Conservation (phyloP, 2,113 vertebrate genomes). For the Brienomyrus brachyistius region DNA sequence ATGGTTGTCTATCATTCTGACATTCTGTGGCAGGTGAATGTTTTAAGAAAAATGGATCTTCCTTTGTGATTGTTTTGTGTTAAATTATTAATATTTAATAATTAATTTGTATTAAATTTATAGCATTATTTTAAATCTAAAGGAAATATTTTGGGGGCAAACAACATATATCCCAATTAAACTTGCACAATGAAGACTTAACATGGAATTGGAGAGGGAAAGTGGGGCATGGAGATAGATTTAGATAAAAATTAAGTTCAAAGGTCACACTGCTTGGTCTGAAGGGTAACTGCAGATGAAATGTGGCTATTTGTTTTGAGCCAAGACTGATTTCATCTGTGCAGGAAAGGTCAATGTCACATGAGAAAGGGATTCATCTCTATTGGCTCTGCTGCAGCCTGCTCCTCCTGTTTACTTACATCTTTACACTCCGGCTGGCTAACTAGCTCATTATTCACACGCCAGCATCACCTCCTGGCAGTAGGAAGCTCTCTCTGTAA, state of each 20-base stretch:
- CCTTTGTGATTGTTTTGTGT: background rate
- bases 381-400: slow-evolving; percentile 27
- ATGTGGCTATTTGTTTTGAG: slow-evolving; percentile 88
- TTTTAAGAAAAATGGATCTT: background rate
- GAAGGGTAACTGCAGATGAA: slow-evolving; percentile 79
- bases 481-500: slow-evolving; percentile 20
- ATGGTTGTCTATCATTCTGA: background rate
- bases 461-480: slow-evolving; percentile 22
- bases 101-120: background rate
- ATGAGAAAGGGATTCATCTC: slow-evolving; percentile 68
- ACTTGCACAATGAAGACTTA: background rate
- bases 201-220: background rate
- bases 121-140: background rate
- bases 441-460: slow-evolving; percentile 39
- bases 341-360: slow-evolving; percentile 76
- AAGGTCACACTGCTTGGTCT: slow-evolving; percentile 62
- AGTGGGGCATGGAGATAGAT: slow-evolving; percentile 76
- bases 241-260: slow-evolving; percentile 80
- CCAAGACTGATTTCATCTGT: slow-evolving; percentile 79
- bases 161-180: background rate
- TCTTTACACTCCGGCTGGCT: slow-evolving; percentile 36
- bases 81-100: background rate
- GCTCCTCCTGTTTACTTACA: slow-evolving; percentile 34
- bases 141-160: background rate
- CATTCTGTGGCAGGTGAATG: background rate